Evolutionary conservation across 1,140 invertebrate genomes (phyloP).

Genomic region (Cherax quadricarinatus): DNA sequence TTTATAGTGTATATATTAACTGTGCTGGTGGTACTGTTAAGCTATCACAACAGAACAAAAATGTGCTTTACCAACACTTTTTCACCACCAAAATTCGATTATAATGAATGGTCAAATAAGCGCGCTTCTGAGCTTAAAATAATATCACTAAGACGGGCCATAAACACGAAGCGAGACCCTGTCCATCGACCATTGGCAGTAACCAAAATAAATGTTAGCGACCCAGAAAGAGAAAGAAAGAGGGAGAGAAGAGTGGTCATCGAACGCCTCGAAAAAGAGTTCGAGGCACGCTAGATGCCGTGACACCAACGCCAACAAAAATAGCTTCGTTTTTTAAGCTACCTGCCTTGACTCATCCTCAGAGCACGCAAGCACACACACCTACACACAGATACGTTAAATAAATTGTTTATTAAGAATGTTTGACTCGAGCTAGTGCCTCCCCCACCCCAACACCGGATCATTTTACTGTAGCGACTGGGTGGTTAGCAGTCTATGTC

Average conservation of each 20-base stretch:
- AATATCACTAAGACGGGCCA: neutral
- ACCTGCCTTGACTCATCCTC: conserved; percentile 18
- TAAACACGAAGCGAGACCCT: neutral
- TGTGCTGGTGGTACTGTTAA: neutral
- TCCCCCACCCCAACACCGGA: too few relatives aligned
- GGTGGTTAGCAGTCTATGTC: too few relatives aligned
- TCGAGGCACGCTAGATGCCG: conserved; percentile 45
- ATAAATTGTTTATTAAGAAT: too few relatives aligned
- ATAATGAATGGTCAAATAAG: neutral
- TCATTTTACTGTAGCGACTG: too few relatives aligned
- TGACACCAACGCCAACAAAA: conserved; percentile 35
- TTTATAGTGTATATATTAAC: neutral
- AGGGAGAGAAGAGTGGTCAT: neutral
- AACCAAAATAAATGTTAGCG: conserved; percentile 25
- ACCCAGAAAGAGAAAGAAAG: conserved; percentile 3
- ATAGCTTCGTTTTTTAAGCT: conserved; percentile 45
- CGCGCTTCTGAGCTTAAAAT: neutral
- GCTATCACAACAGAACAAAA: neutral
- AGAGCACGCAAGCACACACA: neutral
- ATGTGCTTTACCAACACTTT: neutral
- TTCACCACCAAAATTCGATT: too few relatives aligned
- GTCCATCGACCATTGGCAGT: neutral
- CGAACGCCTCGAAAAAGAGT: conserved; percentile 3
- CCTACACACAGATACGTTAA: too few relatives aligned
- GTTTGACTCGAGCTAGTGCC: too few relatives aligned